Conservation (phyloP, 2,888 invertebrate genomes). For the Idaea dimidiata region DNA sequence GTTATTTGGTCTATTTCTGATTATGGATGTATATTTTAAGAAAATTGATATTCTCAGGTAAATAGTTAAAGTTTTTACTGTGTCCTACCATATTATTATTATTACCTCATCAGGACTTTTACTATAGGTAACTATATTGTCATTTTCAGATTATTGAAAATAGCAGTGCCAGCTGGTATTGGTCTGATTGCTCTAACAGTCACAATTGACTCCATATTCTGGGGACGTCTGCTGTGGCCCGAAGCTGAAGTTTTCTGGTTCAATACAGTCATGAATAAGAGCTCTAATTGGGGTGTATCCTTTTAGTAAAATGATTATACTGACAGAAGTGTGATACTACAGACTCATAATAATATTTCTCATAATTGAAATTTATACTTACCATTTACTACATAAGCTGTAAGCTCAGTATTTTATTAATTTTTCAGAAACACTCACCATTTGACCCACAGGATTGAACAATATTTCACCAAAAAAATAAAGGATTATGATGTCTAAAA, state of each 20-base stretch:
- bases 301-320: conserved; percentile 61
- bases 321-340: too few species aligned
- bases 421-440: too few species aligned
- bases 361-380: too few species aligned
- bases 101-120: neutral
- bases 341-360: too few species aligned
- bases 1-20: conserved; percentile 91
- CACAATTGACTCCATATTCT: conserved; percentile 94
- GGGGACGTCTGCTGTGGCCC: conserved; percentile 95
- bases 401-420: too few species aligned
- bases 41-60: conserved; percentile 78
- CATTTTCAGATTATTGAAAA: conserved; percentile 83
- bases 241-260: conserved; percentile 98
- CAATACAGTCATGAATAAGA: conserved; percentile 96
- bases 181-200: conserved; percentile 86
- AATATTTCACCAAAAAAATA: too few species aligned
- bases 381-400: too few species aligned
- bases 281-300: conserved; percentile 98
- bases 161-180: conserved; percentile 86
- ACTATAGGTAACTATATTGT: neutral
- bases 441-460: neutral
- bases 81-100: too few species aligned
- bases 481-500: too few species aligned
- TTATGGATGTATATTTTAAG: conserved; percentile 88
- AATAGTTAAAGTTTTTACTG: too few species aligned